These are phyloP conservation scores for Pavo muticus DNA, from an alignment of 2,113 vertebrate species.

Conservation along the genomic window DNA sequence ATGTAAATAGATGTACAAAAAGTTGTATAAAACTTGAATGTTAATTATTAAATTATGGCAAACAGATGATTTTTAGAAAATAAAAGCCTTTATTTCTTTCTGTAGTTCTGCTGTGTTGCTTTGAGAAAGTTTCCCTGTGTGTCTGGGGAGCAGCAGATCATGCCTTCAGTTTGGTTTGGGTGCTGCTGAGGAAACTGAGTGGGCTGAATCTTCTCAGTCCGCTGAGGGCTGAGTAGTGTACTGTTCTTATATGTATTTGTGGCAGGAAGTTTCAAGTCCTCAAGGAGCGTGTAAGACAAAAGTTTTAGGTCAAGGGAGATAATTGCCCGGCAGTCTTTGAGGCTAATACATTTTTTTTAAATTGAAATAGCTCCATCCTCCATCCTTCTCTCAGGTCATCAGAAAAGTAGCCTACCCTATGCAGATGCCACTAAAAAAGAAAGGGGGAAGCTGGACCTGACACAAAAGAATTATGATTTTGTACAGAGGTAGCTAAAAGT, in stretches of 20 bases:
- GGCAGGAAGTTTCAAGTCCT: background rate
- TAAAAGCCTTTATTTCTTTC: conserved; percentile 44
- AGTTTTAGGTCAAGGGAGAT: background rate
- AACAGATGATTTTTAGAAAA: conserved; percentile 57
- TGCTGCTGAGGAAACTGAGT: background rate
- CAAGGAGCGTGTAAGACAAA: background rate
- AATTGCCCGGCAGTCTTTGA: background rate
- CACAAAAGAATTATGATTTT: background rate
- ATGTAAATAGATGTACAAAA: conserved; percentile 75
- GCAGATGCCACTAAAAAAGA: background rate
- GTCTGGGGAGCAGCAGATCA: background rate
- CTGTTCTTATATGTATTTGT: background rate
- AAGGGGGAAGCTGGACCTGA: background rate
- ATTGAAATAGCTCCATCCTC: background rate
- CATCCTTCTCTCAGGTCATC: background rate
- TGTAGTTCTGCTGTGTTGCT: conserved; percentile 47
- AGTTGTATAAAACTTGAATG: conserved; percentile 45
- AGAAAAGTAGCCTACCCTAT: background rate
- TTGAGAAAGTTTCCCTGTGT: background rate
- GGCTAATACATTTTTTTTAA: background rate
- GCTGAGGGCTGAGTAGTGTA: fast-evolving
- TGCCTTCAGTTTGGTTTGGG: background rate
- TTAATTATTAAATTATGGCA: conserved; percentile 29
- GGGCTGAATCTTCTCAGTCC: background rate
- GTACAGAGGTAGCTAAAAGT: background rate